phyloP scores from a whole-genome alignment of 2,888 invertebrate species.

The Unio pictorum region DNA sequence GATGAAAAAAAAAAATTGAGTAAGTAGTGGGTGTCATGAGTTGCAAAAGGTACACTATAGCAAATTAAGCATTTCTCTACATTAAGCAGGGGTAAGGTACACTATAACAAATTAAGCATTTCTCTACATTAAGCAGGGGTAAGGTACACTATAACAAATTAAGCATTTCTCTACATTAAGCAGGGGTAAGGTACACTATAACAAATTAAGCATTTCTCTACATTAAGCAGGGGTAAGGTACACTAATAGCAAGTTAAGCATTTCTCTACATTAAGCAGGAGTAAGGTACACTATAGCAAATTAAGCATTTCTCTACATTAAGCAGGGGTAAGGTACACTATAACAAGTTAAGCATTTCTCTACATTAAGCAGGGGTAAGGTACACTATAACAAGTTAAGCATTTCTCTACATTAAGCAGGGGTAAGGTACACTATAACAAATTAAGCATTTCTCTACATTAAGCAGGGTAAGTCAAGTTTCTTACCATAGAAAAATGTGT shows the following conservation, averaged over 20 bases:
- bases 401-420: neutral
- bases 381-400: no score
- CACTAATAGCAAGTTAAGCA: neutral
- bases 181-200: neutral
- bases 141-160: neutral
- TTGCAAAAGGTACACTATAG: no score
- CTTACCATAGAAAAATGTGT: slow-evolving; percentile 93
- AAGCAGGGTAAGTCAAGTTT: neutral
- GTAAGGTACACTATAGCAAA: neutral
- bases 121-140: neutral
- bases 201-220: neutral
- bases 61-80: no score
- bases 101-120: neutral
- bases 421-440: no score
- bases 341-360: neutral
- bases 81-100: neutral
- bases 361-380: neutral
- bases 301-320: neutral
- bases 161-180: neutral
- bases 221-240: neutral
- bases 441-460: neutral
- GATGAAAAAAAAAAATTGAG: no score
- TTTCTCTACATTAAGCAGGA: neutral
- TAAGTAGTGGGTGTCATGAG: no score
- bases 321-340: neutral